phyloP scores from a whole-genome alignment of 2,888 invertebrate species.

The Mycalesis mineus region DNA sequence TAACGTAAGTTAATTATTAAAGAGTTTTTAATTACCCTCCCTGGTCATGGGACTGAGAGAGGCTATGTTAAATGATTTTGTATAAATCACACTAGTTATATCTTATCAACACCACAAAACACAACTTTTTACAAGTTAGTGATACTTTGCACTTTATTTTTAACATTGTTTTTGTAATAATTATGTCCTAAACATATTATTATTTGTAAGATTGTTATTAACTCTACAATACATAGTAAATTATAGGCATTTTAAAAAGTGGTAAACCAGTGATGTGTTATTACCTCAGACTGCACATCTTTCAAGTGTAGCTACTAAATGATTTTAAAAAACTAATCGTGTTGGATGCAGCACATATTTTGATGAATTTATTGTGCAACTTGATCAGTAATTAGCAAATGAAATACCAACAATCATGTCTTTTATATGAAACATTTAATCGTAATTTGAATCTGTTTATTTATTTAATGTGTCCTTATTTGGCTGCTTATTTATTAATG shows the following conservation, averaged over 20 bases:
- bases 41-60: constrained; percentile 42
- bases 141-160: constrained; percentile 24
- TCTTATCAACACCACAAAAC: constrained; percentile 20
- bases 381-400: too few relatives aligned
- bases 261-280: background rate
- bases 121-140: constrained; percentile 28
- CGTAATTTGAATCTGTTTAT: background rate
- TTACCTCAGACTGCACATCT: background rate
- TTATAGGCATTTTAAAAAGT: background rate
- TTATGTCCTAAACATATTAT: constrained; percentile 23
- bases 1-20: constrained; percentile 57
- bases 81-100: constrained; percentile 28
- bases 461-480: constrained; percentile 47
- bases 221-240: constrained; percentile 22
- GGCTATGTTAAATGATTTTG: constrained; percentile 47
- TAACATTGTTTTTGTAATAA: constrained; percentile 23
- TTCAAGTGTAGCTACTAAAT: too few relatives aligned
- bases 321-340: too few relatives aligned
- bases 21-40: constrained; percentile 52
- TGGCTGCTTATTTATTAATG: background rate
- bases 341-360: too few relatives aligned
- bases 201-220: constrained; percentile 26
- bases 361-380: too few relatives aligned
- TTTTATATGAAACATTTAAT: too few relatives aligned
- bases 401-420: too few relatives aligned